Conservation (phyloP, 64 coral and sea anemone species). For the Montipora foliosa region DNA sequence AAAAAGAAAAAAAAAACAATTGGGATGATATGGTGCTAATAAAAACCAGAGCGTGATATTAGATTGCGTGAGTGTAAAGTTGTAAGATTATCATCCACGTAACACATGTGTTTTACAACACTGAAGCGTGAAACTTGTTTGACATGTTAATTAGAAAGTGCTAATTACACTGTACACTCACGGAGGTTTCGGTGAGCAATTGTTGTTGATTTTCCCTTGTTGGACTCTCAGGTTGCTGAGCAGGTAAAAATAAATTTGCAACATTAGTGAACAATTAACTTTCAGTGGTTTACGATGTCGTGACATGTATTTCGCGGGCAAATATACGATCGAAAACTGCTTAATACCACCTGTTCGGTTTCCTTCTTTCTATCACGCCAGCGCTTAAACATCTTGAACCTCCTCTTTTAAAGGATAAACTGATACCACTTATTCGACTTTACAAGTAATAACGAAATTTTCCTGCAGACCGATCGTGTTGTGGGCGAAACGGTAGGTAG, state of each 20-base stretch:
- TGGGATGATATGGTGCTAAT: too few species aligned
- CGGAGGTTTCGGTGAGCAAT: conserved; percentile 19
- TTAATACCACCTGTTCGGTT: conserved; percentile 4
- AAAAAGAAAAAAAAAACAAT: too few species aligned
- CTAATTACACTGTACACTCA: neutral
- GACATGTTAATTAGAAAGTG: too few species aligned
- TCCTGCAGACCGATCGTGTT: too few species aligned
- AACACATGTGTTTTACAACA: too few species aligned
- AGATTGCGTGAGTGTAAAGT: too few species aligned
- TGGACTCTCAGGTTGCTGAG: conserved; percentile 16
- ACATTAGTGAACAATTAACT: neutral
- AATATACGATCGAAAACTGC: neutral
- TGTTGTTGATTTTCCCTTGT: conserved; percentile 7
- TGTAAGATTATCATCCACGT: too few species aligned
- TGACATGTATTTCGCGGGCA: neutral
- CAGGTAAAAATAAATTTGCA: neutral
- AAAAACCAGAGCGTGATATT: too few species aligned
- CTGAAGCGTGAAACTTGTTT: too few species aligned
- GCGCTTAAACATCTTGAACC: conserved; percentile 73
- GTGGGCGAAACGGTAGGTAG: too few species aligned
- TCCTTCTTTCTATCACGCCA: conserved; percentile 84
- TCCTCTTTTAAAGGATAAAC: neutral
- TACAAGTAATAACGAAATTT: too few species aligned
- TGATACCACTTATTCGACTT: neutral
- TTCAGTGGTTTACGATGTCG: neutral